These are phyloP conservation scores for Peromyscus aztecus DNA, from an alignment of 2,797 vertebrate genomes.

Conservation along the genomic window DNA sequence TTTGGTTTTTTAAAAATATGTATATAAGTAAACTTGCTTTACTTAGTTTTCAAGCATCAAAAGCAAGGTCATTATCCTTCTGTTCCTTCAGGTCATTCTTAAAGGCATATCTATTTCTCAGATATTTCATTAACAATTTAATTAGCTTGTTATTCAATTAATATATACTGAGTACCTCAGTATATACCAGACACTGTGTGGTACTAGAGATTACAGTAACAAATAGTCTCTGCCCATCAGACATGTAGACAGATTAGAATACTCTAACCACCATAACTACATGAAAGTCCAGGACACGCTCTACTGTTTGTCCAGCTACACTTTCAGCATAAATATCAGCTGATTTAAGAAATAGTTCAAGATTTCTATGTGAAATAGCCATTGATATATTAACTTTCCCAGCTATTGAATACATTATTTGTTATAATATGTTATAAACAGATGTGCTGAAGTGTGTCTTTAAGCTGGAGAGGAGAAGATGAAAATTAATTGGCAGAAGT, in stretches of 20 bases:
- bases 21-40: conserved; percentile 30
- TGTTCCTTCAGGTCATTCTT: conserved; percentile 46
- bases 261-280: background rate
- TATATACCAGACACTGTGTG: conserved; percentile 1
- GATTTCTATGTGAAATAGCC: conserved; percentile 47
- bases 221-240: conserved; percentile 43
- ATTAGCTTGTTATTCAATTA: conserved; percentile 33
- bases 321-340: conserved; percentile 31
- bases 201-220: conserved; percentile 1
- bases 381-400: conserved; percentile 48
- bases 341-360: conserved; percentile 49
- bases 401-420: conserved; percentile 55
- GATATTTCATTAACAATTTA: conserved; percentile 58
- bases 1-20: background rate
- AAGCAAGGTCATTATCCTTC: conserved; percentile 47
- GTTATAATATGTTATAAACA: conserved; percentile 57
- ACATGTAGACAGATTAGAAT: conserved; percentile 21
- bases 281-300: background rate
- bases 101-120: conserved; percentile 42
- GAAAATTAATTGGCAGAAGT: conserved; percentile 67
- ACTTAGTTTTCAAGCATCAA: conserved; percentile 49
- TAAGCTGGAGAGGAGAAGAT: conserved; percentile 47
- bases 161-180: conserved; percentile 54
- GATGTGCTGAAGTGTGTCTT: conserved; percentile 62
- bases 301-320: background rate